Base-by-base conservation (phyloP, 2,797 vertebrate genomes). In the Coccyzus lansbergi region DNA sequence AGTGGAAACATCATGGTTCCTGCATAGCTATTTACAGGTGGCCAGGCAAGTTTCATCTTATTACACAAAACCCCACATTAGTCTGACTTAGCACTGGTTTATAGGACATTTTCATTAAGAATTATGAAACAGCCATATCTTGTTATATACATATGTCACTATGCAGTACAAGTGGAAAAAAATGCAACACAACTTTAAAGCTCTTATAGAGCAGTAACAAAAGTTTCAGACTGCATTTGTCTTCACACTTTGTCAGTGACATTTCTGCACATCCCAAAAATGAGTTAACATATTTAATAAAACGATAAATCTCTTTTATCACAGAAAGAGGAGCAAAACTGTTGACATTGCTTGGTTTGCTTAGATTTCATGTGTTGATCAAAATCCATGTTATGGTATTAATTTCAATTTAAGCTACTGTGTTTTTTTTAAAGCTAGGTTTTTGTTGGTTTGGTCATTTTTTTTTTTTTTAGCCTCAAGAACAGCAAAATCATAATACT, bases 361-460 rank as follows among this genome's bases (percentile, higher is more conserved):
- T 94, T 42, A 31, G 42, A 59, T 91, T 91, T 87, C 40, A 52
- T 12, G 21, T 12, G 9, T 55, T 52, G 36, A 72, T 52, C 33
- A 52, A 86, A 91, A 71, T 22, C 24, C 28, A 91, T 83, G 96
- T 86, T 65, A 93, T 38, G 48, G 16, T 74, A 93, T 92, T 62
- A 70, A 62, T 86, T 86, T 72, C 75, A 88, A 93, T 74, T 31
- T 53, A 83, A 79, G n/a, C 60, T 51, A 59, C 31, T 31, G 22
- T 38, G 38, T 9, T 38, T 38, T 69, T 56, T 86, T 92, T 86
- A 6, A 74, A 75, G 26, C 74, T 55, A 42, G 11, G 6, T 11
- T 83, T 72, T 76, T 76, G 31, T 55, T 80, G 28, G 8, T 22
- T 48, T 48, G 21, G 21, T 48, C 9, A 38, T 21, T 20, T 38